Conservation (phyloP, 2,113 vertebrate genomes). For the Heterotis niloticus region DNA sequence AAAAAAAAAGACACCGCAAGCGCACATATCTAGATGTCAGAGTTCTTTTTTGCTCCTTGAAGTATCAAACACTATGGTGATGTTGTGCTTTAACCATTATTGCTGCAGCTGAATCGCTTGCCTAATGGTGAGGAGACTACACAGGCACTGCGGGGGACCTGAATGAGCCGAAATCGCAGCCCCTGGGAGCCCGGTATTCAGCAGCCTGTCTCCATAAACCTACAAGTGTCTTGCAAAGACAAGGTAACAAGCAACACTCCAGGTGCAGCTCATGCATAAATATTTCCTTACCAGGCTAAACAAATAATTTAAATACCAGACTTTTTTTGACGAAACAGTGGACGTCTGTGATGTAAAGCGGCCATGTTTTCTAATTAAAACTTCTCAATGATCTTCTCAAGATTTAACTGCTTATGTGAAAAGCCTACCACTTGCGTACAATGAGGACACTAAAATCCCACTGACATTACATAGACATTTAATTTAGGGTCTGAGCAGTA, state of each 20-base stretch:
- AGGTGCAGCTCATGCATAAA: background rate
- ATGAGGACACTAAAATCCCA: too few relatives aligned
- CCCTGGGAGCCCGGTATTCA: too few relatives aligned
- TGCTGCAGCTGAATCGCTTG: conserved; percentile 24
- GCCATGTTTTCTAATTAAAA: too few relatives aligned
- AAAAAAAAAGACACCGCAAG: conserved; percentile 21
- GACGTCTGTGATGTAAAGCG: background rate
- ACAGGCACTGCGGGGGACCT: conserved; percentile 18
- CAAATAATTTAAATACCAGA: background rate
- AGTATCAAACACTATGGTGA: conserved; percentile 30
- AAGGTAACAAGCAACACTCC: background rate
- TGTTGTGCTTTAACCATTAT: conserved; percentile 27
- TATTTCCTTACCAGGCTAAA: background rate
- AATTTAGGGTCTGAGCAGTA: too few relatives aligned
- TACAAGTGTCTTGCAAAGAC: background rate
- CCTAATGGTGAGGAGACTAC: conserved; percentile 30
- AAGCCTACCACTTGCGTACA: too few relatives aligned
- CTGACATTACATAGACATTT: too few relatives aligned
- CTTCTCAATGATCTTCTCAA: too few relatives aligned
- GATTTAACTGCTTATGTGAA: too few relatives aligned
- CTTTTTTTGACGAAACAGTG: background rate
- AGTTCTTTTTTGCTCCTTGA: conserved; percentile 13
- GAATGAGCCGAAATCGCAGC: background rate
- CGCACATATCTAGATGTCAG: conserved; percentile 33
- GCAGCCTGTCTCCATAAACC: background rate